phyloP scores from a whole-genome alignment of 2,888 invertebrate species.

The Sthenelais limicola region DNA sequence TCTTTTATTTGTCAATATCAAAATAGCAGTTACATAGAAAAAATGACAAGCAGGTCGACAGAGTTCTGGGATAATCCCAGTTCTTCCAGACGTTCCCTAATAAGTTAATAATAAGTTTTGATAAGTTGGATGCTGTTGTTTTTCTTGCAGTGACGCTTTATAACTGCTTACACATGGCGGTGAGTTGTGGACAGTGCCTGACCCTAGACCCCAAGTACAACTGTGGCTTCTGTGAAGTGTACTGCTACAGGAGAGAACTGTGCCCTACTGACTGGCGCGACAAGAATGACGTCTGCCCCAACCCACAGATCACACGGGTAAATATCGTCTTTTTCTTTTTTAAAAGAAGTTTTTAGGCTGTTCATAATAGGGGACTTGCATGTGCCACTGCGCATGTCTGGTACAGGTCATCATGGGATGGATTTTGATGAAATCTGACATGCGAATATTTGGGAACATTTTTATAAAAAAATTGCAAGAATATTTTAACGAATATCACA shows the following conservation, averaged over 20 bases:
- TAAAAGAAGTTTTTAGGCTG: neutral
- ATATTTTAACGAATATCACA: no score
- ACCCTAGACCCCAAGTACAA: constrained; percentile 91
- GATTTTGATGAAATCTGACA: no score
- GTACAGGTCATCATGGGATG: no score
- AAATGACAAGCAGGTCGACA: no score
- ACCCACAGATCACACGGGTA: constrained; percentile 83
- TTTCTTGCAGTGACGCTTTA: constrained; percentile 72
- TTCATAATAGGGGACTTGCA: neutral
- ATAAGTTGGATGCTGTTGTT: no score
- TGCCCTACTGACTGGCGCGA: constrained; percentile 85
- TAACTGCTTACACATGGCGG: constrained; percentile 93
- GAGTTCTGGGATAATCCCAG: neutral
- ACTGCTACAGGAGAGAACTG: constrained; percentile 91
- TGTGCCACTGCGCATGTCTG: no score
- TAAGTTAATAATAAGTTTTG: no score
- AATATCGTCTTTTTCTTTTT: neutral
- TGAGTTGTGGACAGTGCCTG: constrained; percentile 97
- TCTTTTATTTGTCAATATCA: no score
- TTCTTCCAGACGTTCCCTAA: neutral
- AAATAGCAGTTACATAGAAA: no score
- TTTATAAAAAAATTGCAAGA: no score
- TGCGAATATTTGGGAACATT: no score
- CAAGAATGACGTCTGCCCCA: constrained; percentile 92
- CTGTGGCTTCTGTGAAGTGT: constrained; percentile 93